Percentiles rank a stretch among this genome's conserved stretches.
Conservation (phyloP, 1,140 invertebrate species). For the Brachionus rotundiformis region DNA sequence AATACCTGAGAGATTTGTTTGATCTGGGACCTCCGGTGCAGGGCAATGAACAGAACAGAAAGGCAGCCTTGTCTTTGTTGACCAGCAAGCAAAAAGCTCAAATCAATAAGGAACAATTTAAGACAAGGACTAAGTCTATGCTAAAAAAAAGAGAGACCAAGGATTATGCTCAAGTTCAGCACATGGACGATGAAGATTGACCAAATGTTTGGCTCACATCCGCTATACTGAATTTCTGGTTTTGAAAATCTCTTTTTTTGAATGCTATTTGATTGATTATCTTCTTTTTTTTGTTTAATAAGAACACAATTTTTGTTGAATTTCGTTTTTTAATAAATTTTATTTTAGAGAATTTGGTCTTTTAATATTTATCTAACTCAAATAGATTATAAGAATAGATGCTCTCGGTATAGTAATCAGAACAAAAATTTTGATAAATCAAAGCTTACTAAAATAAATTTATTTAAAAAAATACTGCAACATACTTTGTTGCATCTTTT, state of each 20-base stretch:
- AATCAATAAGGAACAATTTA: conserved; percentile 45
- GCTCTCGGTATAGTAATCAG: no score
- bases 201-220: neutral
- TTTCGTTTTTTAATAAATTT: conserved; percentile 19
- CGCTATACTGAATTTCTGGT: neutral
- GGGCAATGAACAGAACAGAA: neutral
- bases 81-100: conserved; percentile 31
- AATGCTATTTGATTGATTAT: neutral
- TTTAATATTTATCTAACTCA: no score
- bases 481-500: no score
- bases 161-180: neutral
- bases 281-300: neutral
- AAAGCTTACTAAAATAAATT: no score
- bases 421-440: no score
- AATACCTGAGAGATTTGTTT: conserved; percentile 28
- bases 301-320: neutral
- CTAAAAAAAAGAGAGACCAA: conserved; percentile 33
- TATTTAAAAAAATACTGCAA: no score
- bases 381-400: no score
- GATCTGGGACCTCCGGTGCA: conserved; percentile 37
- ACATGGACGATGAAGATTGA: conserved; percentile 32
- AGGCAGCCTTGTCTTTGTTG: neutral
- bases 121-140: conserved; percentile 18
- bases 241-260: neutral
- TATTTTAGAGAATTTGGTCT: neutral